Base-by-base conservation (phyloP, 2,797 vertebrate genomes). In the Nasua narica region DNA sequence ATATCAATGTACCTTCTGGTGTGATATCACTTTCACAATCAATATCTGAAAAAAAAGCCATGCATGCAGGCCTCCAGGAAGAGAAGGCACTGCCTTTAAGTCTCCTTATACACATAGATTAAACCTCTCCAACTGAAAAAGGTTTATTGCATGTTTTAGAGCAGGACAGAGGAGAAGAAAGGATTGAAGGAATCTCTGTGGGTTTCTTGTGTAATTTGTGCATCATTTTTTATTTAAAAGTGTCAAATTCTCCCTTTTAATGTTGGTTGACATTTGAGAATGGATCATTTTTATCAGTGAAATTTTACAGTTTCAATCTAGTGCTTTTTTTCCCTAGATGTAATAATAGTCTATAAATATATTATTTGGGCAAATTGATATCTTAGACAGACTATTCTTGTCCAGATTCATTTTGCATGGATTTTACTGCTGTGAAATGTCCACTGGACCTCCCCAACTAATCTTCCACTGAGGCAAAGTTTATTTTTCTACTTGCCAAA, bases 21-120 rank as follows among this genome's bases (percentile, higher is more conserved):
- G 98, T 98, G 98, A 98, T 99, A 99, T 99, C 99, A 98, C 98
- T 99, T 99, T 98, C 98, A 98, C 97, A 97, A 99, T 99, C 99
- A 98, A 99, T 99, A 99, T 93, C 98, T 98, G 98, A 96, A 98
- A 98, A 98, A 98, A 98, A 98, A 98, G 97, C 86, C 60, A 40
- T 78, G 62, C 81, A 92, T 19, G 19, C 50, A 97, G 69, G 90
- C 97, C 97, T 98, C 89, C 77, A 98, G 97, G 97, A 98, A 92
- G 97, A 97, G 21, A 67, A 52, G 91, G 95, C 97, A 90, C 11
- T 27, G 97, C 91, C 76, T 98, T 82, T 94, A 94, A 97, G 95
- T 97, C 96, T 95, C 91, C 94, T 97, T 97, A 97, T 98, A 96
- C 94, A 97, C 92, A 94, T 84, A 98, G 97, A 98, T 98, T 98